Evolutionary conservation across 2,113 vertebrate genomes (phyloP).

Genomic region (Corythornis cristatus): DNA sequence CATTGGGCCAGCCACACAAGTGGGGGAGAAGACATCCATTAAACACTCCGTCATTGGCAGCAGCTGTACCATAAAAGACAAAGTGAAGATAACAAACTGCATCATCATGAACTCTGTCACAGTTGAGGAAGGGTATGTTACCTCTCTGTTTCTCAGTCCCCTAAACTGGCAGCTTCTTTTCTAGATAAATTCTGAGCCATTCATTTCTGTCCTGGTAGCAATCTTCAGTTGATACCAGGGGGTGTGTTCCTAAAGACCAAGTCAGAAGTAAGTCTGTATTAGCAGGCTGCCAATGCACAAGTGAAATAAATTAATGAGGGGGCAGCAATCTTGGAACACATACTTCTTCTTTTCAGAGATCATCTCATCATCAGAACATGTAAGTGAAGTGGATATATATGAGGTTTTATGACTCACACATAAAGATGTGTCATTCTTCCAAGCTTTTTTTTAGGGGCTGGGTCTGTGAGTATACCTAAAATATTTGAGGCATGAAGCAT

Average conservation of each 20-base stretch:
- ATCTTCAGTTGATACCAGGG: not conserved
- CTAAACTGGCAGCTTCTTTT: not conserved
- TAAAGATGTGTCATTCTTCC: too few relatives aligned
- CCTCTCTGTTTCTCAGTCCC: not conserved
- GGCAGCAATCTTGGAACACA: too few relatives aligned
- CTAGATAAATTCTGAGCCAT: not conserved
- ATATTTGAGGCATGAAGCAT: too few relatives aligned
- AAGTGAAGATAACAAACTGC: constrained; percentile 91
- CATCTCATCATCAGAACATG: too few relatives aligned
- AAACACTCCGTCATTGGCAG: constrained; percentile 90
- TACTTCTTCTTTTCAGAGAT: not conserved
- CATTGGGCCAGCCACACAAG: constrained; percentile 85
- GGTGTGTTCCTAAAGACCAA: not conserved
- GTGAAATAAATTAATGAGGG: too few relatives aligned
- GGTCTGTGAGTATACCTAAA: too few relatives aligned
- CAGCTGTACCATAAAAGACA: constrained; percentile 85
- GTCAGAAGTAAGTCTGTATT: too few relatives aligned
- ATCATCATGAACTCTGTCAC: constrained; percentile 97
- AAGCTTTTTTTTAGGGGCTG: too few relatives aligned
- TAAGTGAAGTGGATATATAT: too few relatives aligned
- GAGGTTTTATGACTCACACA: too few relatives aligned
- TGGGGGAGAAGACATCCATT: constrained; percentile 92
- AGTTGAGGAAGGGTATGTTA: constrained; percentile 92
- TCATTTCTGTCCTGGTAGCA: not conserved
- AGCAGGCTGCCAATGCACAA: too few relatives aligned